Conservation (phyloP, 2,888 invertebrate genomes). For the Apomyelois bistriatella region DNA sequence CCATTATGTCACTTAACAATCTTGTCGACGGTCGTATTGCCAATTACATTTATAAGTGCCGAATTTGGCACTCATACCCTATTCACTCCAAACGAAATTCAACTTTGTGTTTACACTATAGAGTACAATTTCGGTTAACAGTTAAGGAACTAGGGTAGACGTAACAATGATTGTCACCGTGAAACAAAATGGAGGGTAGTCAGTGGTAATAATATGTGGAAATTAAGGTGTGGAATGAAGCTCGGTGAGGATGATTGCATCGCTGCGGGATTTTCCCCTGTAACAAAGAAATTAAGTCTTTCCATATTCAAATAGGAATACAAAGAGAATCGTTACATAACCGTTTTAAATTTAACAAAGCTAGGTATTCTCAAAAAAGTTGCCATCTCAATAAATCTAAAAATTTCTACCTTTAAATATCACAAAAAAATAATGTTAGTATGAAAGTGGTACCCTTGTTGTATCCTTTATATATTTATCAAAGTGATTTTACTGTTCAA, state of each 20-base stretch:
- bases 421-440: too few species aligned
- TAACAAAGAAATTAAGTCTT: slow-evolving; percentile 33
- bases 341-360: too few species aligned
- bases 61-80: slow-evolving; percentile 6
- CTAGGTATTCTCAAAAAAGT: too few species aligned
- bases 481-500: too few species aligned
- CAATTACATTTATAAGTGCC: slow-evolving; percentile 9
- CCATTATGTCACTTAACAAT: slow-evolving; percentile 15
- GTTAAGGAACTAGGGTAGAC: slow-evolving; percentile 20
- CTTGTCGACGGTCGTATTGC: slow-evolving; percentile 2
- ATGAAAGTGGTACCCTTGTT: too few species aligned
- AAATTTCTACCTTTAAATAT: too few species aligned
- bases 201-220: slow-evolving; percentile 46
- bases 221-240: slow-evolving; percentile 41
- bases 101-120: slow-evolving; percentile 28
- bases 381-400: too few species aligned
- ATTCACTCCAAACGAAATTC: slow-evolving; percentile 35
- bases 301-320: too few species aligned
- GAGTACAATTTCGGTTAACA: slow-evolving; percentile 29
- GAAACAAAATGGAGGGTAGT: slow-evolving; percentile 42
- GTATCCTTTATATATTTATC: too few species aligned
- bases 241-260: slow-evolving; percentile 84
- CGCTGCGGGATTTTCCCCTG: slow-evolving; percentile 90
- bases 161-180: slow-evolving; percentile 61
- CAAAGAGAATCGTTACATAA: too few species aligned